Percentiles rank a stretch among this genome's conserved stretches.
Conservation (phyloP, 2,113 vertebrate species). For the Piaya cayana region DNA sequence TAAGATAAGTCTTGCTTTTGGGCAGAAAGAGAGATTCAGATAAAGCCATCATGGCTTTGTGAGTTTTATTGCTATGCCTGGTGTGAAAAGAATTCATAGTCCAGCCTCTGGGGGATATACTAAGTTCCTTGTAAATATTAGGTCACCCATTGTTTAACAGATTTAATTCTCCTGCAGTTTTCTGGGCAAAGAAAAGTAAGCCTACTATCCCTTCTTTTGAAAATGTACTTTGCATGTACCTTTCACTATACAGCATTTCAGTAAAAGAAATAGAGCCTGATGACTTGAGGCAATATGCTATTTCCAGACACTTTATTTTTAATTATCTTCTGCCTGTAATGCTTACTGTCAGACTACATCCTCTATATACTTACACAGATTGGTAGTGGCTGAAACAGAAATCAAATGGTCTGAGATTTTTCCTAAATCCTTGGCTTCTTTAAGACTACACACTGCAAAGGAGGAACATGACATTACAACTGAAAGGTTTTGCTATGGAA, state of each 20-base stretch:
- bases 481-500: slow-evolving; percentile 18
- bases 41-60: background rate
- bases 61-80: background rate
- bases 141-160: background rate
- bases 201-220: background rate
- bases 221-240: slow-evolving; percentile 19
- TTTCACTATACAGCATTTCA: slow-evolving; percentile 32
- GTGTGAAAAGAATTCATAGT: background rate
- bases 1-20: background rate
- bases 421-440: background rate
- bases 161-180: background rate
- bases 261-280: background rate
- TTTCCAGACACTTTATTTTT: slow-evolving; percentile 39
- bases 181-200: background rate
- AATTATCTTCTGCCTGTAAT: slow-evolving; percentile 35
- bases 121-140: background rate
- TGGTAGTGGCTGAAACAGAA: background rate
- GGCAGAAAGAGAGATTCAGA: background rate
- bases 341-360: background rate
- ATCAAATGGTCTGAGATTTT: background rate
- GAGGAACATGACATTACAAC: background rate
- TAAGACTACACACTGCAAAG: background rate
- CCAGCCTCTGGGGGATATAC: background rate
- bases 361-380: background rate
- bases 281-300: slow-evolving; percentile 16